Evolutionary conservation across 2,888 invertebrate species (phyloP).

Genomic region (Malthinus flaveolus): DNA sequence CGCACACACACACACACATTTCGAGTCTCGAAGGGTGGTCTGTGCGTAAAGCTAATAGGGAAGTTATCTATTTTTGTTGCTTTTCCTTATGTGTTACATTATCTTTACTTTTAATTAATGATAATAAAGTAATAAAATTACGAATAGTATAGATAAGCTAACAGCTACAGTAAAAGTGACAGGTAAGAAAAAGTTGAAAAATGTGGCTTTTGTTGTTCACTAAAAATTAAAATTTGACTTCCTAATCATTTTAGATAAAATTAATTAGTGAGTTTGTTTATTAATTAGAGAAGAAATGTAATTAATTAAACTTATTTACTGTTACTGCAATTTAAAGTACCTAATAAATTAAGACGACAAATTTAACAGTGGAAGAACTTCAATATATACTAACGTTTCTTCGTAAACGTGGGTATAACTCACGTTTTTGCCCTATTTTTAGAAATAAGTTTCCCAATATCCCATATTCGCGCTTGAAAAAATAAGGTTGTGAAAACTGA

Average conservation of each 20-base stretch:
- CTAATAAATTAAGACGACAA: not conserved
- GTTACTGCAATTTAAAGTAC: not conserved
- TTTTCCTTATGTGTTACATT: slow-evolving; percentile 29
- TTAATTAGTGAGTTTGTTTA: slow-evolving; percentile 15
- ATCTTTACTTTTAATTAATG: slow-evolving; percentile 34
- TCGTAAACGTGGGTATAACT: too few species aligned
- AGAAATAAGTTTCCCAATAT: too few species aligned
- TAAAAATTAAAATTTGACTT: slow-evolving; percentile 3
- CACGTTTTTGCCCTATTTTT: too few species aligned
- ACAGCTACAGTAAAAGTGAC: not conserved
- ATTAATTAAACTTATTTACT: slow-evolving; percentile 6
- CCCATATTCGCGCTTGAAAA: too few species aligned
- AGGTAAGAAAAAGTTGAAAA: slow-evolving; percentile 5
- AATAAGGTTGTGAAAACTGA: too few species aligned
- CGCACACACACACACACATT: not conserved
- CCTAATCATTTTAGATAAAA: slow-evolving; percentile 15
- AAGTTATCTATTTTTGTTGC: slow-evolving; percentile 33
- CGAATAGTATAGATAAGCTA: slow-evolving; percentile 2
- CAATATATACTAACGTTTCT: too few species aligned
- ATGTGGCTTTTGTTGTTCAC: not conserved
- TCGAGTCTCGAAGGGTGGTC: slow-evolving; percentile 30
- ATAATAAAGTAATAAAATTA: slow-evolving; percentile 21
- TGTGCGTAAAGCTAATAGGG: slow-evolving; percentile 27
- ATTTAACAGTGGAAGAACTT: not conserved
- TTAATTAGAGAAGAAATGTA: slow-evolving; percentile 4